Base-by-base conservation (phyloP, 2,113 vertebrate genomes). In the Atlantisia rogersi region DNA sequence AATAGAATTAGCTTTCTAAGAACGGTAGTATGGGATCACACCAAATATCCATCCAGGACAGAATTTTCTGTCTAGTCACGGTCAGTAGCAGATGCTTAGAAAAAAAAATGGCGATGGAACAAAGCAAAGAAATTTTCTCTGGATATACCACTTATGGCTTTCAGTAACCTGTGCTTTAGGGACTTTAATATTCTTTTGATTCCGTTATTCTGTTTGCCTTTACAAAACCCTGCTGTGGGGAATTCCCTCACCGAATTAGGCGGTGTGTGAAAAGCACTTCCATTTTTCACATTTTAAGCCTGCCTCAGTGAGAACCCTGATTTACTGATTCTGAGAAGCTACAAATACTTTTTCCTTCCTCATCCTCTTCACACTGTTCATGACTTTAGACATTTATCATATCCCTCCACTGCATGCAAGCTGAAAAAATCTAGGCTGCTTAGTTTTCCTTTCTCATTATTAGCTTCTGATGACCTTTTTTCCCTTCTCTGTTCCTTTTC, bases 141-240 rank as follows among this genome's bases (percentile, higher is more conserved):
- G 73, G 40, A 29, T 70, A 76, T 20, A 18, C 3, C 20, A 29
- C n/a, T 69, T 74, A 22, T 17, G 35, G 22, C 60, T 90, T 88
- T 52, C 80, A 86, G 86, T 80, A 95, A 92, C 63, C 39, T 85
- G 21, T 76, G 39, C 79, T 74, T 92, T 80, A 59, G 59, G n/a
- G 67, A 88, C 25, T 88, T 86, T 55, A 88, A 67, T 92, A 76
- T 94, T 75, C 74, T 74, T 92, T 93, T 88, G 63, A 86, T 83
- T 39, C 71, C 25, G 53, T 94, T 93, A 53, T 73, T 92, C 48
- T 90, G 22, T 90, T 86, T 90, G 40, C 63, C 40, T 88, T 83
- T 70, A 77, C 28, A 94, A 95, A 90, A 42, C 28, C 37, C 31
- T 70, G 52, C 60, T 88, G 37, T 4, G 2, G 55, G 79, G 64